Percentiles rank a stretch among this genome's conserved stretches.
Conservation (phyloP, 1,140 invertebrate species). For the Eufriesea mexicana region DNA sequence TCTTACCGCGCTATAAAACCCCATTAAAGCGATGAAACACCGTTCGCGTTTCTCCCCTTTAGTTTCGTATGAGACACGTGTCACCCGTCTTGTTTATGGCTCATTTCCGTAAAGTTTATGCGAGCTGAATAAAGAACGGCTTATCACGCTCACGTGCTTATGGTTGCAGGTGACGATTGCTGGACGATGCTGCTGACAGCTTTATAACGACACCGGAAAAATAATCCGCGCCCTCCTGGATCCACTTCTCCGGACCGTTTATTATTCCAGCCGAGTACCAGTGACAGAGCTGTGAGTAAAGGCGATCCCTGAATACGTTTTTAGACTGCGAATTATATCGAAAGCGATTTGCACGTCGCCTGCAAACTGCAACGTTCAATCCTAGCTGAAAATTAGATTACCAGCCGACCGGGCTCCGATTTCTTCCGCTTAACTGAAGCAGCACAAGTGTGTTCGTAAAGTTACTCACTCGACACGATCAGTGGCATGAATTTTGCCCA, state of each 20-base stretch:
- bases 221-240: conserved; percentile 57
- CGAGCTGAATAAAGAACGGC: conserved; percentile 44
- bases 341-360: conserved; percentile 37
- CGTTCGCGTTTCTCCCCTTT: not conserved
- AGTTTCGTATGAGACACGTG: conserved; percentile 13
- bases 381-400: conserved; percentile 32
- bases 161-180: conserved; percentile 55
- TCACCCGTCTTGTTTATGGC: conserved; percentile 39
- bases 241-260: conserved; percentile 54
- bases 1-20: not conserved
- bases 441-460: no score
- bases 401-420: not conserved
- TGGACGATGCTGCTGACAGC: conserved; percentile 62
- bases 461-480: no score
- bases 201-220: conserved; percentile 64
- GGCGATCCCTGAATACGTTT: conserved; percentile 47
- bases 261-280: conserved; percentile 60
- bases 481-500: no score
- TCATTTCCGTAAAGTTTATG: conserved; percentile 56
- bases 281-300: conserved; percentile 60
- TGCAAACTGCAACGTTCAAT: conserved; percentile 19
- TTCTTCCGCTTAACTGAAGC: not conserved
- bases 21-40: conserved; percentile 5
- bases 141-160: conserved; percentile 30
- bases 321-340: conserved; percentile 45